Conservation (phyloP, 2,888 invertebrate species). For the Habroteleia sp. region DNA sequence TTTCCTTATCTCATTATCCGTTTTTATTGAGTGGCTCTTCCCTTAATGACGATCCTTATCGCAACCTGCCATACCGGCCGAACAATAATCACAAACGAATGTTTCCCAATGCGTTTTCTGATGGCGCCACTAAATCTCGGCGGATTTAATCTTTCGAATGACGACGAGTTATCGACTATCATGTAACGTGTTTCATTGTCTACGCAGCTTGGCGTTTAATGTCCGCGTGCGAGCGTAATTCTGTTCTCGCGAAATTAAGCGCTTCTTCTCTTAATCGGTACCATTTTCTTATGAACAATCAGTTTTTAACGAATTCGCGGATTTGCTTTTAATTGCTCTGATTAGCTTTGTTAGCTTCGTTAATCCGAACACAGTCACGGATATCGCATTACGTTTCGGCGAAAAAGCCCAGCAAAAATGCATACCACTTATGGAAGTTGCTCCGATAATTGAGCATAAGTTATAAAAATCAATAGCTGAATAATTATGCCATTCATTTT, state of each 20-base stretch:
- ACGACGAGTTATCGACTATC: conserved; percentile 73
- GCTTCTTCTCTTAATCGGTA: conserved; percentile 9
- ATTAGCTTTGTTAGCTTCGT: neutral
- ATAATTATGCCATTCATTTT: neutral
- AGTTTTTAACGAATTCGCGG: neutral
- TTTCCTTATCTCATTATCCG: conserved; percentile 44
- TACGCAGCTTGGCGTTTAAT: conserved; percentile 55
- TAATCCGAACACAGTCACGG: too few species aligned
- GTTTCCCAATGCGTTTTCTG: conserved; percentile 60
- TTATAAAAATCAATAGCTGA: neutral
- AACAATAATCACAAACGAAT: conserved; percentile 54
- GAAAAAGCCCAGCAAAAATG: too few species aligned
- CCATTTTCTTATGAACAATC: neutral
- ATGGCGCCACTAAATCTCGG: conserved; percentile 75
- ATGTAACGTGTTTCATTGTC: conserved; percentile 65
- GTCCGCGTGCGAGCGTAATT: conserved; percentile 7
- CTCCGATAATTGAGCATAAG: neutral
- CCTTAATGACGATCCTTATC: conserved; percentile 61
- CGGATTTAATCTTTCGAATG: conserved; percentile 53
- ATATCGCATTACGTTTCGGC: too few species aligned
- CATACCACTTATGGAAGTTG: too few species aligned
- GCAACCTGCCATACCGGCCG: conserved; percentile 52
- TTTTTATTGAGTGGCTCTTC: conserved; percentile 38
- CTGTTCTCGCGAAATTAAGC: conserved; percentile 26
- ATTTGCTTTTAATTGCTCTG: neutral